Percentiles rank a stretch among this genome's conserved stretches.
phyloP scores from a whole-genome alignment of 1,140 invertebrate genomes.

The Achroia grisella region DNA sequence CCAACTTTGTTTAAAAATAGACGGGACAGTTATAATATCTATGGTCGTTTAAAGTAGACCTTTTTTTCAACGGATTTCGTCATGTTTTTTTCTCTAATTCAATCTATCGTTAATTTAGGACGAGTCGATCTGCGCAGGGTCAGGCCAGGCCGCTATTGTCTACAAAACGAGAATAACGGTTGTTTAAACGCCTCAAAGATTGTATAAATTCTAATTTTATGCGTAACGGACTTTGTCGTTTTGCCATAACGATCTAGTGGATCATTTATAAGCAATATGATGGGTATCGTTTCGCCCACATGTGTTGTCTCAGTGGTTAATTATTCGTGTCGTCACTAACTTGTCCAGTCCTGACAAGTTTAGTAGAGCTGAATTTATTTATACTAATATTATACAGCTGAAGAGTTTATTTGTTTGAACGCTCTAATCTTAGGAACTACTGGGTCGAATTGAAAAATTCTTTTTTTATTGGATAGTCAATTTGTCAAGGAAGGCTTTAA shows the following conservation, averaged over 20 bases:
- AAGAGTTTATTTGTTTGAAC: no score
- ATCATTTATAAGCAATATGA: conserved; percentile 1
- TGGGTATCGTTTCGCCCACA: conserved; percentile 21
- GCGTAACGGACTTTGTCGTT: conserved; percentile 27
- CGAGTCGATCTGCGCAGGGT: conserved; percentile 6
- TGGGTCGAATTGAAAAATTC: no score
- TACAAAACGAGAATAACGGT: conserved; percentile 18
- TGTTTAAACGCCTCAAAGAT: conserved; percentile 12
- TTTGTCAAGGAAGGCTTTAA: no score
- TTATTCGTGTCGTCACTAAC: conserved; percentile 9
- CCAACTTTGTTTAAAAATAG: no score
- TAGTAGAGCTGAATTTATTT: no score
- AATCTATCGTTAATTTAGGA: conserved; percentile 13
- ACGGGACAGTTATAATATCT: no score
- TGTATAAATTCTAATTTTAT: conserved; percentile 20
- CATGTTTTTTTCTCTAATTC: conserved; percentile 5
- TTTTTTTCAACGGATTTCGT: no score
- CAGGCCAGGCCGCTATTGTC: conserved; percentile 16
- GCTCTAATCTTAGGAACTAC: no score
- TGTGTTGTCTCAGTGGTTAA: conserved; percentile 12
- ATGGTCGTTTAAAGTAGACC: no score
- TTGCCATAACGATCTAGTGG: conserved; percentile 11
- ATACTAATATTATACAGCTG: no score
- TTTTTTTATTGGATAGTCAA: no score
- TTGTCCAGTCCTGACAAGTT: no score